Base-by-base conservation (phyloP, 1,140 invertebrate genomes). In the Araneus ventricosus region DNA sequence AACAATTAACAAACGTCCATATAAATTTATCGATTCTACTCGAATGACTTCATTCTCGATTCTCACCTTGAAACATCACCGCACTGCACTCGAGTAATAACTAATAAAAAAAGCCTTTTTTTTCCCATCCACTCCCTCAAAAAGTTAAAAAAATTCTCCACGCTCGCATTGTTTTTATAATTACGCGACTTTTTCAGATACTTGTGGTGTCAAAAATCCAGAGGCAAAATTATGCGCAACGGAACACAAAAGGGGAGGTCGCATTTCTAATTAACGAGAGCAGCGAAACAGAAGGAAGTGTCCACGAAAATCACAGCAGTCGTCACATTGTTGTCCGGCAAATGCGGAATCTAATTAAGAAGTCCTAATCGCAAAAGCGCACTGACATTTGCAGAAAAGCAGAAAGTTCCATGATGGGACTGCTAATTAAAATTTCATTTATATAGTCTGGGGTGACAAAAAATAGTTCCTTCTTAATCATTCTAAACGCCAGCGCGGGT, bases 371-470 rank as follows among this genome's bases (percentile, higher is more conserved):
- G 67, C 67, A 75, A 75, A 30, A 75, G 67, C 14, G 20, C 67
- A 22, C 61, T 67, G 61, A 67, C 61, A 30, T n/a, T 27, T 27
- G 24, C 61, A 67, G 45, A 30, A 67, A 67, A 27, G 61, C 61
- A 67, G 61, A 67, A 67, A 67, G 24, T n/a, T 67, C 7, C 7
- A 27, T 10, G 27, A 67, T 14, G 1, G 61, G 10, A 67, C 24
- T n/a, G 27, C 61, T 27, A 67, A 67, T 67, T 67, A 63, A 67
- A 67, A 67, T 67, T 67, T 67, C 61, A 67, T 27, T n/a, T n/a
- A 67, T n/a, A 67, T 2, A 52, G 61, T 4, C 7, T 2, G 20
- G 4, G 22, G 7, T 24, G 24, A 10, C 24, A 27, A 59, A 22
- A 61, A n/a, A 67, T 4, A 14, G 45, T 52, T 52, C 1, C 3